Conservation (phyloP, 2,888 invertebrate genomes). For the Malacosoma neustria region DNA sequence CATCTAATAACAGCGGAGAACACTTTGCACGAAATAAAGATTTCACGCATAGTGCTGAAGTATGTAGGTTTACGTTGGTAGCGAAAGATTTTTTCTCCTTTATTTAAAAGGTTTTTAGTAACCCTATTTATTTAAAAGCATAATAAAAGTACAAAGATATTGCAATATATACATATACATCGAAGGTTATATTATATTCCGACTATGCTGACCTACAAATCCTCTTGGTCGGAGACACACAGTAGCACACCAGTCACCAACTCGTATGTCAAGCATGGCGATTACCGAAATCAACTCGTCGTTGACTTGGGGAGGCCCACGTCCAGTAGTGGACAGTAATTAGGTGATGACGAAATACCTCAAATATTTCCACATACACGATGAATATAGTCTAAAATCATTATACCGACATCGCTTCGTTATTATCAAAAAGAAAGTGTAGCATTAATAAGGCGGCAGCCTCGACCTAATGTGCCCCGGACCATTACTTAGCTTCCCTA, state of each 20-base stretch:
- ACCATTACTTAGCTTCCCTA: slow-evolving; percentile 49
- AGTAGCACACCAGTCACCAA: too few relatives aligned
- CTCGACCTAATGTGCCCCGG: slow-evolving; percentile 43
- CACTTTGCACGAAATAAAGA: slow-evolving; percentile 12
- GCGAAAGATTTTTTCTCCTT: background rate
- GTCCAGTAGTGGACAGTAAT: too few relatives aligned
- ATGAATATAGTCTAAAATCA: too few relatives aligned
- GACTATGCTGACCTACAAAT: too few relatives aligned
- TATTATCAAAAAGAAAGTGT: slow-evolving; percentile 27
- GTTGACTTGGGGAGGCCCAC: too few relatives aligned
- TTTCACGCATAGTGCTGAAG: slow-evolving; percentile 4
- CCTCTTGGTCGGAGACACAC: too few relatives aligned
- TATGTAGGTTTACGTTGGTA: slow-evolving; percentile 3
- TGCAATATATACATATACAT: too few relatives aligned
- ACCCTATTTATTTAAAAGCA: slow-evolving; percentile 13
- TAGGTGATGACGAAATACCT: too few relatives aligned
- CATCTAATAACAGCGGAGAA: slow-evolving; percentile 1
- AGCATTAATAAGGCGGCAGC: slow-evolving; percentile 38
- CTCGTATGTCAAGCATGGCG: too few relatives aligned
- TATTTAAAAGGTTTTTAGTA: slow-evolving; percentile 14
- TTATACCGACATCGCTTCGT: slow-evolving; percentile 18
- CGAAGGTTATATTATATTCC: too few relatives aligned
- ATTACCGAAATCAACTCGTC: too few relatives aligned
- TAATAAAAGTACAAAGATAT: background rate
- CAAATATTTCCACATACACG: too few relatives aligned